Base-by-base conservation (phyloP, 2,888 invertebrate genomes). In the Agonum fuliginosum region DNA sequence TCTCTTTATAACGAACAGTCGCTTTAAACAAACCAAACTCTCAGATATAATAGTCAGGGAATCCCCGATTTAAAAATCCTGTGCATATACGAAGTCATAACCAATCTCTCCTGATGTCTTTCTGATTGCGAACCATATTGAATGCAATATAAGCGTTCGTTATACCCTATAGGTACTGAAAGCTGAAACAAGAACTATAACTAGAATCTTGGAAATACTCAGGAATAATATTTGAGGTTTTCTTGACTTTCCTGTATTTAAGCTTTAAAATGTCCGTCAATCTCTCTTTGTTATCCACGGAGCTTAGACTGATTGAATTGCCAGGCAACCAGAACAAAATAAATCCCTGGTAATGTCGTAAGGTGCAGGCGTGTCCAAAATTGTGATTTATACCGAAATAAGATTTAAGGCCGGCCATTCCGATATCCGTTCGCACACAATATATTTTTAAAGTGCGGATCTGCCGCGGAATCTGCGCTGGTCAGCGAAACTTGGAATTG, bases 361-460 rank as follows among this genome's bases (percentile, higher is more conserved):
- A 75, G 76, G 69, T 34, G 51, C 69, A 69, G 76, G 76, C 69
- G 76, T 43, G 75, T 48, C 48, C 48, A 46, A 76, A 76, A 76
- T 76, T 76, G 76, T 76, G 76, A 76, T 76, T 76, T 76, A 76
- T 76, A 76, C 76, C 67, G 34, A 51, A 51, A 51, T 67, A 76
- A 76, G 76, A 76, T 76, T 76, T 76, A 76, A 30, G 48, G 48
- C 51, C 37, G 54, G 22, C 76, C 76, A 76, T 76, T 76, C 76
- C 76, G 76, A 76, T 69, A 76, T 76, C 76, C 76, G 76, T 76
- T 76, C 67, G 51, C 67, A 76, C 76, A 76, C 76, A 51, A 76
- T 76, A 76, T 76, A 76, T 76, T 69, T 48, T 65, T 48, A 62
- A 62, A 62, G 58, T 30, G 30, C 30, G 58, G 54, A 62, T 62